A percentile compares a stretch with the other conserved stretches of the same genome.
Evolutionary conservation across 2,113 vertebrate genomes (phyloP).

Genomic region (Proteles cristata): DNA sequence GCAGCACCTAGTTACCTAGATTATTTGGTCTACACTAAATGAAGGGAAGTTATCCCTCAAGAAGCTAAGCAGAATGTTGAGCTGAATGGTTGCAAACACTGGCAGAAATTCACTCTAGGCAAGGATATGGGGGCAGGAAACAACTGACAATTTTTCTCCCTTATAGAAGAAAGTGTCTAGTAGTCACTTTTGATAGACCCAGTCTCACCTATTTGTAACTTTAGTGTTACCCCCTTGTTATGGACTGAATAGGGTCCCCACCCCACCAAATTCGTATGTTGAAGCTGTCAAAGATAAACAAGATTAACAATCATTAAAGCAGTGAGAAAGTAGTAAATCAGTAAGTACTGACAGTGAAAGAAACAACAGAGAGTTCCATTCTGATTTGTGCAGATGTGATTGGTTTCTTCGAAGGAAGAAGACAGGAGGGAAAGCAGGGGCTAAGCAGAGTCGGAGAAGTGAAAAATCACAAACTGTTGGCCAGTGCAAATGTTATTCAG

Average conservation of each 20-base stretch:
- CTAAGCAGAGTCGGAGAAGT: background rate
- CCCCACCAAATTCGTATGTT: background rate
- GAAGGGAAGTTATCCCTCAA: background rate
- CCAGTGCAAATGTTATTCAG: background rate
- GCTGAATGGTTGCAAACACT: background rate
- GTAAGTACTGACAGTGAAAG: background rate
- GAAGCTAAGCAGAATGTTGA: background rate
- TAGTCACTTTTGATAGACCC: background rate
- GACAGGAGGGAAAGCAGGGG: rapidly evolving
- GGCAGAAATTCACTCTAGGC: background rate
- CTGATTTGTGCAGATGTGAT: background rate
- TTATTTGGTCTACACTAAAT: background rate
- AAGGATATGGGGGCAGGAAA: background rate
- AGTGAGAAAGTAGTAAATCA: too few species aligned
- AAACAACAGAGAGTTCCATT: background rate
- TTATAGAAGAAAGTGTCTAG: background rate
- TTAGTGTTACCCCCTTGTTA: background rate
- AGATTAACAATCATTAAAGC: background rate
- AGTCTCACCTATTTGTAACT: background rate
- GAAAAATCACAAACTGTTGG: background rate
- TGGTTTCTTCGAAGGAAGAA: background rate
- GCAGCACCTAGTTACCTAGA: background rate
- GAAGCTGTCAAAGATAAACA: background rate
- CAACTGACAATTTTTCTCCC: background rate
- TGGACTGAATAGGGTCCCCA: too few species aligned